Evolutionary conservation across 2,888 invertebrate genomes (phyloP), one percentile per base, ranked within the genome.

Genomic region (Hypolimnas misippus): DNA sequence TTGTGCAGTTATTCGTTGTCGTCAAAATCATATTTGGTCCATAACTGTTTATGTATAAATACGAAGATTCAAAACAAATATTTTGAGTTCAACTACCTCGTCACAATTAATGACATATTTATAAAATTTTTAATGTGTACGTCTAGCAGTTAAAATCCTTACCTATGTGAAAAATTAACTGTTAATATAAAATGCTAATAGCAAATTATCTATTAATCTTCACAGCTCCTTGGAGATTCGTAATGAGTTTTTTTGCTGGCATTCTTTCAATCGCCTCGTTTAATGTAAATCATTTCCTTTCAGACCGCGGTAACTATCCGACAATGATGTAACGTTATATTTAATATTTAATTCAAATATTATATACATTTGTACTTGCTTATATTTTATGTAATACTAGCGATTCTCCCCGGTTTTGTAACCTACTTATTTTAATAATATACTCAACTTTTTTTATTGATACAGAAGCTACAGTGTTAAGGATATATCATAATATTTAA

Each of bases 201-300:
- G 44, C 21, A 6, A 4, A 19, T 21, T 46, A 46, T 46, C 44
- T 21, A 46, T 46, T 46, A 46, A 46, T 46, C 44, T 46, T 46
- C 44, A 46, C 21, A 21, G 19, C 17, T 46, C 21, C 31, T 51
- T 31, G n/a, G 17, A 31, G 8, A 51, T 16, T 17, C 10, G 12
- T 16, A 33, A 29, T 31, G 14, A 16, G 8, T 14, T 16, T 51
- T 51, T 51, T 51, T 31, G 51, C 31, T 51, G 51, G 51, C 51
- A 51, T 51, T 51, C 29, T 33, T 51, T 51, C 51, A 51, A 51
- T 51, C n/a, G 19, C n/a, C 17, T 50, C 10, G 29, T 50, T 51
- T 33, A 10, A 31, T 16, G 14, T 31, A 14, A 51, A 51, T 17
- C 0, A 17, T 51, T 51, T 51, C 17, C 12, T 51, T 29, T 51